Percentiles rank a stretch among this genome's conserved stretches.
These are phyloP conservation scores for Rousettus madagascariensis DNA, from an alignment of 2,797 vertebrate species.

Conservation along the genomic window DNA sequence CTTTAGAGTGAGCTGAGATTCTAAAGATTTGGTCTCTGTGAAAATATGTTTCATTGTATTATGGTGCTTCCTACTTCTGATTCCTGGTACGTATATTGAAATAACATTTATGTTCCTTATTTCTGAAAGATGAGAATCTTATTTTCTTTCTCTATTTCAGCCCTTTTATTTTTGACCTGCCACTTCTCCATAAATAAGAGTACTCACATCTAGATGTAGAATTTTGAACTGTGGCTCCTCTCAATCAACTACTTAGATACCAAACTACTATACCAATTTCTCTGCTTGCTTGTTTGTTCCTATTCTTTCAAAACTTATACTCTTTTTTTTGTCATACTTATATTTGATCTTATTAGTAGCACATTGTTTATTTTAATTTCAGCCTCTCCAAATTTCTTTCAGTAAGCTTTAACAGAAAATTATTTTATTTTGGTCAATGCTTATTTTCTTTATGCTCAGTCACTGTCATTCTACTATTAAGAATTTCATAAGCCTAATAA, in stretches of 20 bases:
- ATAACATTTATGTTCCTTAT: background rate
- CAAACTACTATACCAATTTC: background rate
- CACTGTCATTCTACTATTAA: slow-evolving; percentile 11
- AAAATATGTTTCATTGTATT: background rate
- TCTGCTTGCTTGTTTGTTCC: slow-evolving; percentile 20
- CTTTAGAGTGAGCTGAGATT: background rate
- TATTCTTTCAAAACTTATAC: background rate
- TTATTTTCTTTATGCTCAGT: background rate
- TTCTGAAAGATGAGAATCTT: background rate
- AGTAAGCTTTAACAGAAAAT: background rate
- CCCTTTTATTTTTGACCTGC: slow-evolving; percentile 33
- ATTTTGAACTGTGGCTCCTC: background rate
- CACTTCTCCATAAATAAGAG: background rate
- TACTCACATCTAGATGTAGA: background rate
- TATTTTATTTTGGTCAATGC: slow-evolving; percentile 5
- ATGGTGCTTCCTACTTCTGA: background rate
- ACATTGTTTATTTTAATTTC: slow-evolving; percentile 1
- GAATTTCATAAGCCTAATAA: slow-evolving; percentile 9
- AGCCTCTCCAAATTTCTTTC: background rate
- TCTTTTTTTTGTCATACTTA: background rate
- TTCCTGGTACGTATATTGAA: slow-evolving; percentile 22
- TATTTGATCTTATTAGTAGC: background rate
- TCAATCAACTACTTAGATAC: background rate
- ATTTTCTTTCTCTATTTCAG: background rate
- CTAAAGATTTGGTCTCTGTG: background rate